Conservation (phyloP, 2,797 vertebrate genomes). For the Novumbra hubbsi region DNA sequence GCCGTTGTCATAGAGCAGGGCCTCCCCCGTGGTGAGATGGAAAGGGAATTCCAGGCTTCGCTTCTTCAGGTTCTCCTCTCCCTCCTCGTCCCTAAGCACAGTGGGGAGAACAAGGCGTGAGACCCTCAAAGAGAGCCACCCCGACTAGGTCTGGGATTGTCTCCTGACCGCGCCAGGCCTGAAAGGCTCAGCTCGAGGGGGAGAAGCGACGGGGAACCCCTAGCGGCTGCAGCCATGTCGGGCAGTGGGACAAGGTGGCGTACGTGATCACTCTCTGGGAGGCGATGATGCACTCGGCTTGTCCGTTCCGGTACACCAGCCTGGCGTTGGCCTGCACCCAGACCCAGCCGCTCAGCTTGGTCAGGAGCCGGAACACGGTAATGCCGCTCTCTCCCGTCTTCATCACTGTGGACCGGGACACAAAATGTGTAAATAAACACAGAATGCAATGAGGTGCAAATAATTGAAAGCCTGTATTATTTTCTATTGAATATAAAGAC, state of each 20-base stretch:
- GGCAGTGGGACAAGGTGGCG: slow-evolving; percentile 34
- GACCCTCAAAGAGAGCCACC: too few relatives aligned
- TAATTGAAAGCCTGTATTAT: too few relatives aligned
- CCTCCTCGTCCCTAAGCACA: slow-evolving; percentile 78
- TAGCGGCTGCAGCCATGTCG: too few relatives aligned
- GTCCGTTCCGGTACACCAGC: slow-evolving; percentile 80
- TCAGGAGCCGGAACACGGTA: slow-evolving; percentile 80
- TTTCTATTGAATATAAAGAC: too few relatives aligned
- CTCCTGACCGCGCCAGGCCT: too few relatives aligned
- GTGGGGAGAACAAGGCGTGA: background rate
- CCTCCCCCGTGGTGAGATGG: slow-evolving; percentile 79
- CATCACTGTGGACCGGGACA: slow-evolving; percentile 65
- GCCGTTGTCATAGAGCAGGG: slow-evolving; percentile 72
- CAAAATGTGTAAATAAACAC: background rate
- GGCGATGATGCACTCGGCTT: slow-evolving; percentile 80
- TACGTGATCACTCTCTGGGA: slow-evolving; percentile 80
- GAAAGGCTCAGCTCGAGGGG: too few relatives aligned
- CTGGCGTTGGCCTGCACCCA: slow-evolving; percentile 84
- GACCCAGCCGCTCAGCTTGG: slow-evolving; percentile 77
- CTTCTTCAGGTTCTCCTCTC: slow-evolving; percentile 75
- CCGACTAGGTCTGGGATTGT: too few relatives aligned
- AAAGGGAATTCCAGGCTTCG: slow-evolving; percentile 75
- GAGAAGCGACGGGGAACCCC: too few relatives aligned
- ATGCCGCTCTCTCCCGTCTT: slow-evolving; percentile 84
- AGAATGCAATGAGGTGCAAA: too few relatives aligned